Base-by-base conservation (phyloP, 30 jellyfish, hydroid and myxozoan species). In the Clytia hemisphaerica region DNA sequence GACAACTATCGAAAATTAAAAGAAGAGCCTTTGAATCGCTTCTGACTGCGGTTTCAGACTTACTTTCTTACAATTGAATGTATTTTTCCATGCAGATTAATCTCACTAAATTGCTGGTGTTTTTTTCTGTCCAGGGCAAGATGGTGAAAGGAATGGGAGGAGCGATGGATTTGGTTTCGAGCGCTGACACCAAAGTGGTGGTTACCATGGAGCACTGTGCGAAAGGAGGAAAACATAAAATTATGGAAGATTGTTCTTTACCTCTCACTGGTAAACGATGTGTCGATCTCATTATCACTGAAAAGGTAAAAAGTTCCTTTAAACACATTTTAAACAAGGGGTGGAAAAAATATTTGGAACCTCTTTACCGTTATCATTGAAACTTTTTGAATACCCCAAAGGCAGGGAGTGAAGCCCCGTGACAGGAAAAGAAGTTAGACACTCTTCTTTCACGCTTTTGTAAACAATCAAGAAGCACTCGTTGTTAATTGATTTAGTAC, bases 91-190 rank as follows among this genome's bases (percentile, higher is more conserved):
- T 40, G 53, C 10, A 7, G 53, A 40, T 40, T 40, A 40, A 40
- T n/a, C 53, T 9, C n/a, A n/a, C 10, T 40, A n/a, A n/a, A n/a
- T n/a, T n/a, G n/a, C n/a, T n/a, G n/a, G 42, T 30, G 26, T 37
- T 31, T 58, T 58, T 31, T 57, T 59, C 31, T 53, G 34, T 44
- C 26, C 12, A 85, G 96, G 96, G 96, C 22, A 85, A 85, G 50
- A 77, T 85, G 96, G 96, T 85, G 15, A 85, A 85, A 78, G 96
- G 96, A 25, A 85, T 85, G 96, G 96, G 96, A 0, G 96, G 96
- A 6, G 96, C 96, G 15, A 85, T 85, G 96, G 96, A 85, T 78
- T 73, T 85, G 19, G 96, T 85, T 53, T 78, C 96, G 36, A 78
- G 93, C 44, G 27, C 85, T 18, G 89, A 76, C 44, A 85, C 96